Conservation (phyloP, 2,888 invertebrate genomes). For the Fragum sueziense region DNA sequence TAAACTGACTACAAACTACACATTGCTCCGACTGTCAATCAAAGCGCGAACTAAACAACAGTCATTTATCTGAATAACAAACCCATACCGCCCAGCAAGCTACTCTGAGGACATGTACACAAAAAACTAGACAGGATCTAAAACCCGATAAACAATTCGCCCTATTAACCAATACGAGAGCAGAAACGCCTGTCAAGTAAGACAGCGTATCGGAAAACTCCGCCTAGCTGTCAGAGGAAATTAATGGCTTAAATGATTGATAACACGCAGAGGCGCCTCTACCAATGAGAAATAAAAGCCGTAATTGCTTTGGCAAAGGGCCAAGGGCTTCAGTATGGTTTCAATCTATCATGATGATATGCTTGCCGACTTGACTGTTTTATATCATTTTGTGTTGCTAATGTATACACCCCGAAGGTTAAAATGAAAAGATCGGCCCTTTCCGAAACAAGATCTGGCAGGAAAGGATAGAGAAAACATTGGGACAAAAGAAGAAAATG, state of each 20-base stretch:
- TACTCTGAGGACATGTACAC: constrained; percentile 40
- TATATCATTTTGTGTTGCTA: constrained; percentile 64
- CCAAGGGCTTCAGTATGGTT: constrained; percentile 60
- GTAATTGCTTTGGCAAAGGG: constrained; percentile 66
- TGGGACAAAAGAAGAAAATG: too few species aligned
- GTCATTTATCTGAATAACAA: constrained; percentile 64
- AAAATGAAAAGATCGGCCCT: too few species aligned
- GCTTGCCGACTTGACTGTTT: constrained; percentile 61
- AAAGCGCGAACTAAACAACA: constrained; percentile 54
- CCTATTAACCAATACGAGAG: constrained; percentile 40
- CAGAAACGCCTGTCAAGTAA: constrained; percentile 47
- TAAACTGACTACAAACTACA: constrained; percentile 54
- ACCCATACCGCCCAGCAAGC: constrained; percentile 61
- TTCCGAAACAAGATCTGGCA: too few species aligned
- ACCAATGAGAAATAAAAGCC: constrained; percentile 65
- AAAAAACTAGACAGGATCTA: constrained; percentile 51
- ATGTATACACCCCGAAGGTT: constrained; percentile 62
- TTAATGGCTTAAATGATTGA: constrained; percentile 62
- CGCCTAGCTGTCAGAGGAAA: constrained; percentile 60
- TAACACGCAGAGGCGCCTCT: constrained; percentile 55
- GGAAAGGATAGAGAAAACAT: too few species aligned
- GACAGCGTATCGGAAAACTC: constrained; percentile 20
- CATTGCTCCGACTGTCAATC: constrained; percentile 57
- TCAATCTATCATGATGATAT: constrained; percentile 63
- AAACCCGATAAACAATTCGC: constrained; percentile 49